Evolutionary conservation across 2,113 vertebrate genomes (phyloP).

Genomic region (Nycticebus coucang): DNA sequence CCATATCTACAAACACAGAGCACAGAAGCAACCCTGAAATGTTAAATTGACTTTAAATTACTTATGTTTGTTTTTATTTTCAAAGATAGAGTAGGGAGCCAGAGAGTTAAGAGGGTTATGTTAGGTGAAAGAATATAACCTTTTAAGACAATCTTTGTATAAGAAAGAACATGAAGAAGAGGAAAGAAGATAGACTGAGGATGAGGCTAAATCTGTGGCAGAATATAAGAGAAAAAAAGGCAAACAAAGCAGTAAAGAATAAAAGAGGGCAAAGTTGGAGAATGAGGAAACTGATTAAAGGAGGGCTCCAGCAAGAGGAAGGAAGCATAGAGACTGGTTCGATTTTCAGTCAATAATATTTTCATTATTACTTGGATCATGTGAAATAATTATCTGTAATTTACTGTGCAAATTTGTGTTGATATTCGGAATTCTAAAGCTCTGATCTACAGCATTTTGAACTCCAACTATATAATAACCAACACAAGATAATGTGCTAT

Average conservation of each 20-base stretch:
- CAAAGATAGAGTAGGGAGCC: neutral
- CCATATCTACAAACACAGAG: neutral
- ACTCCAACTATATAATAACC: neutral
- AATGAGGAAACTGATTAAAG: neutral
- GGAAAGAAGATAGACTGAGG: neutral
- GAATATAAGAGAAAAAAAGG: neutral
- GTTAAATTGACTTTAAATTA: neutral
- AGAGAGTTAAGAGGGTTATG: neutral
- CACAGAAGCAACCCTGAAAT: neutral
- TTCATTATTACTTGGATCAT: neutral
- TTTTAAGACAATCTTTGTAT: neutral
- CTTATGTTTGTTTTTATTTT: neutral
- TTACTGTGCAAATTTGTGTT: constrained; percentile 6
- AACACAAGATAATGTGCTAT: constrained; percentile 8
- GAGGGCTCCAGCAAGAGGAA: neutral
- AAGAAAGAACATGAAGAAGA: constrained; percentile 4
- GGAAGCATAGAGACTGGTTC: neutral
- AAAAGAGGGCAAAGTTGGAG: neutral
- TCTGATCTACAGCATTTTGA: constrained; percentile 43
- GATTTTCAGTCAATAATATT: neutral
- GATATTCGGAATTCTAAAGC: constrained; percentile 23
- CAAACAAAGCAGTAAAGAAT: neutral
- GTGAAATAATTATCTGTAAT: constrained; percentile 16
- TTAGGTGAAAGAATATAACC: neutral
- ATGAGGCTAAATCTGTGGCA: neutral